These are phyloP conservation scores for Hylia prasina DNA, from an alignment of 2,113 vertebrate genomes.

Conservation along the genomic window DNA sequence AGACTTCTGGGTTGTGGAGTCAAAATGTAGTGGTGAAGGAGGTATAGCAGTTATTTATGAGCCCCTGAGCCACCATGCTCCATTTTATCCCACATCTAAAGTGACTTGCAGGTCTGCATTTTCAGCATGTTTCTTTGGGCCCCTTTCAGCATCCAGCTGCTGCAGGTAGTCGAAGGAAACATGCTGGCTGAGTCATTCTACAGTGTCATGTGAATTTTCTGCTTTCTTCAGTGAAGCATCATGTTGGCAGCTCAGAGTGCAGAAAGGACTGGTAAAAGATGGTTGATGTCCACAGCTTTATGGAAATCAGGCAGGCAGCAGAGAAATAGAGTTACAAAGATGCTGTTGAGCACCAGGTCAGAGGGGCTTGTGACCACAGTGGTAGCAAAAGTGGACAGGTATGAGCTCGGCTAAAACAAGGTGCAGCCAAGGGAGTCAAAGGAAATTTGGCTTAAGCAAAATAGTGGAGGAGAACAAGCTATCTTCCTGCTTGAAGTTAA, in stretches of 20 bases:
- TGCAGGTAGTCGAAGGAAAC: neutral
- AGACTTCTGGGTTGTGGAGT: constrained; percentile 13
- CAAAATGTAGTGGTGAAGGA: neutral
- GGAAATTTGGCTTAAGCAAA: neutral
- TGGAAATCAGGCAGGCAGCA: neutral
- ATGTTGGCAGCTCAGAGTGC: neutral
- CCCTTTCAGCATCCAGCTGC: neutral
- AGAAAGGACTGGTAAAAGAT: neutral
- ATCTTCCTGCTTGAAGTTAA: neutral
- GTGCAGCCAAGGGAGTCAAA: neutral
- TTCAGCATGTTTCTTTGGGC: neutral
- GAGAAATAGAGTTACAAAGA: neutral
- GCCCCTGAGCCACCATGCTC: neutral
- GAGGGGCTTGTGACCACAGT: fast-evolving
- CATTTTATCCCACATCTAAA: neutral
- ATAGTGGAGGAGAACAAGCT: neutral
- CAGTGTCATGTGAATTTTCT: neutral
- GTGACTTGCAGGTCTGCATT: neutral
- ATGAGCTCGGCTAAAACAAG: neutral
- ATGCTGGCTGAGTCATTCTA: neutral
- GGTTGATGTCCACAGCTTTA: neutral
- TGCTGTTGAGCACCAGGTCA: neutral
- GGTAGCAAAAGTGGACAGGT: neutral
- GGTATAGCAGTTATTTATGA: neutral
- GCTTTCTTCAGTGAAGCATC: neutral